A percentile compares a stretch with the other conserved stretches of the same genome.
Evolutionary conservation across 1,140 invertebrate genomes (phyloP).

Genomic region (Cydia amplana): DNA sequence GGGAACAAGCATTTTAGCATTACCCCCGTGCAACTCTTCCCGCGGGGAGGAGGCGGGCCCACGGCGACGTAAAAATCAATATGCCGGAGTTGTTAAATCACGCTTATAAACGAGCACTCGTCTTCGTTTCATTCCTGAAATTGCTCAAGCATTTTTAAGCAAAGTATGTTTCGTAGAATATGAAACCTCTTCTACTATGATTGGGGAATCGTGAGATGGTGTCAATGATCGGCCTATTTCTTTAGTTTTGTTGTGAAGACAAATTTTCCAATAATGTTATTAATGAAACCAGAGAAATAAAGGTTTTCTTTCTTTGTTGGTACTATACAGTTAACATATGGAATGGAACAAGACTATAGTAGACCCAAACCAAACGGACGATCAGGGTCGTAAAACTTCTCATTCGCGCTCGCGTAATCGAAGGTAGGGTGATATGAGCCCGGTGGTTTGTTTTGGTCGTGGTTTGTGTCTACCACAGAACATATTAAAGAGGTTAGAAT

Average conservation of each 20-base stretch:
- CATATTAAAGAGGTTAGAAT: too few relatives aligned
- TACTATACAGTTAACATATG: too few relatives aligned
- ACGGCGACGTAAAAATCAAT: slow-evolving; percentile 84
- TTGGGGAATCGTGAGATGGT: neutral
- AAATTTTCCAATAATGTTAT: too few relatives aligned
- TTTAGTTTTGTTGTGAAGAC: neutral
- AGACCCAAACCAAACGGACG: too few relatives aligned
- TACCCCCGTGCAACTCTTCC: slow-evolving; percentile 80
- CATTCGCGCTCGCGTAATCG: too few relatives aligned
- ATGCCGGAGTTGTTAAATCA: slow-evolving; percentile 86
- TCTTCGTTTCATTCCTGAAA: slow-evolving; percentile 80
- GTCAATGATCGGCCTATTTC: neutral
- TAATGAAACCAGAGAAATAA: too few relatives aligned
- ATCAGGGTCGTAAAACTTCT: too few relatives aligned
- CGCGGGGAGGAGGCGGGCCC: slow-evolving; percentile 76
- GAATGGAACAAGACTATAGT: too few relatives aligned
- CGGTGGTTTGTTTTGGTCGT: too few relatives aligned
- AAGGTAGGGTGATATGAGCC: too few relatives aligned
- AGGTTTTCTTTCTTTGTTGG: too few relatives aligned
- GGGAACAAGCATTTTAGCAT: slow-evolving; percentile 80
- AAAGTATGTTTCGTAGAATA: slow-evolving; percentile 28
- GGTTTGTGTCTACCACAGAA: too few relatives aligned
- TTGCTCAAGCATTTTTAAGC: slow-evolving; percentile 59
- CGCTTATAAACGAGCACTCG: slow-evolving; percentile 85
- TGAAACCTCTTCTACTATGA: neutral